Percentiles rank a stretch among this genome's conserved stretches.
Conservation (phyloP, 2,113 vertebrate genomes). For the Nycticebus coucang region DNA sequence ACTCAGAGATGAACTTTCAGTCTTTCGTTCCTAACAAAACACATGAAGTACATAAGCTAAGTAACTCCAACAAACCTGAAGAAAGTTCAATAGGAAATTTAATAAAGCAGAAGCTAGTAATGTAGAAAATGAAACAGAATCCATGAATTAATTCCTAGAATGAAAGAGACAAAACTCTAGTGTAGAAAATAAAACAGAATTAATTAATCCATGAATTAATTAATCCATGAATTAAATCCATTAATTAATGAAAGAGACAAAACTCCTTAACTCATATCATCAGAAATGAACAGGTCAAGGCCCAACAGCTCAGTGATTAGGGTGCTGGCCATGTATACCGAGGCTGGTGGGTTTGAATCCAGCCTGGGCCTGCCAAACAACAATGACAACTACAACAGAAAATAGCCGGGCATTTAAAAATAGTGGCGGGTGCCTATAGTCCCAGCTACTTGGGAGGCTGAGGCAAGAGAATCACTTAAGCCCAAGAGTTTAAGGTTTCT, state of each 20-base stretch:
- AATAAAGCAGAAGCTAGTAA: too few species aligned
- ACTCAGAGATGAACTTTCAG: neutral
- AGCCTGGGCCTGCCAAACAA: too few species aligned
- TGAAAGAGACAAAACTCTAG: neutral
- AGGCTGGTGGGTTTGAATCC: too few species aligned
- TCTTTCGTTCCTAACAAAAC: neutral
- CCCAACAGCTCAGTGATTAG: too few species aligned
- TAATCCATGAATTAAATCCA: neutral
- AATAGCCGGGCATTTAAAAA: too few species aligned
- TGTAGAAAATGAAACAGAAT: neutral
- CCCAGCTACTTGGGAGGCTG: too few species aligned
- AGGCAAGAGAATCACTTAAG: too few species aligned
- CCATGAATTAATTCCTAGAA: neutral
- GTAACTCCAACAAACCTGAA: neutral
- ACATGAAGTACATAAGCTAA: fast-evolving
- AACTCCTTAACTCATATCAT: neutral
- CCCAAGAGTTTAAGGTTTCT: too few species aligned
- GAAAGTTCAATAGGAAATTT: neutral
- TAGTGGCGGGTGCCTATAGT: too few species aligned
- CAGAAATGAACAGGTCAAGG: neutral
- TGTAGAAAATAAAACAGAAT: neutral
- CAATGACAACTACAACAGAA: too few species aligned
- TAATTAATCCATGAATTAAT: too few species aligned
- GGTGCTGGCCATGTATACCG: too few species aligned
- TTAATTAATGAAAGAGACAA: fast-evolving